These are phyloP conservation scores for Gymnogyps californianus DNA, from an alignment of 2,113 vertebrate species.

Conservation along the genomic window DNA sequence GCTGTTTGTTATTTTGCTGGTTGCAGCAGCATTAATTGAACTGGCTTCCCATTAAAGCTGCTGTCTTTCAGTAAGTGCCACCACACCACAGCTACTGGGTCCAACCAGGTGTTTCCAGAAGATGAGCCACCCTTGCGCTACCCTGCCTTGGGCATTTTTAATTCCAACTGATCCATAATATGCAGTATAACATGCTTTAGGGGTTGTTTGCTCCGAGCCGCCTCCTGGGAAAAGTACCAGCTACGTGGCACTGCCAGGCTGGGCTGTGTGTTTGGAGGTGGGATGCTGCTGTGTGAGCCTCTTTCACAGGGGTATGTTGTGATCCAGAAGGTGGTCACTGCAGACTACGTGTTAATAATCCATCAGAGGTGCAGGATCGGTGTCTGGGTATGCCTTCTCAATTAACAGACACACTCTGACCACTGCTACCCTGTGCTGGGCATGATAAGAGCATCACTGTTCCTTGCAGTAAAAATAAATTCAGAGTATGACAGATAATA, in stretches of 20 bases:
- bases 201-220: background rate
- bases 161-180: background rate
- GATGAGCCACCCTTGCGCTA: conserved; percentile 56
- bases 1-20: conserved; percentile 67
- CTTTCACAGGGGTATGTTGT: background rate
- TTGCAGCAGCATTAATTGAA: conserved; percentile 75
- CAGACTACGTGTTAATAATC: background rate
- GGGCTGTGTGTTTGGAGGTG: background rate
- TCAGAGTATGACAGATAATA: conserved; percentile 58
- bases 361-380: background rate
- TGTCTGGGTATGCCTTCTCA: conserved; percentile 3
- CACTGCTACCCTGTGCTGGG: background rate
- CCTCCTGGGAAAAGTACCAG: background rate
- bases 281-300: background rate
- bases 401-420: conserved; percentile 14
- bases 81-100: conserved; percentile 67
- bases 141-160: conserved; percentile 21
- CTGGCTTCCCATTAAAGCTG: conserved; percentile 80
- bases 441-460: conserved; percentile 11
- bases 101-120: conserved; percentile 72
- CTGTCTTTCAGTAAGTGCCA: conserved; percentile 78
- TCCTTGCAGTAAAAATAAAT: conserved; percentile 59
- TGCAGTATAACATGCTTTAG: background rate
- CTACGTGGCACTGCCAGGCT: background rate
- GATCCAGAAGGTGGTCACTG: background rate